Base-by-base conservation (phyloP, 2,888 invertebrate genomes). In the Chrysolina haemoptera region DNA sequence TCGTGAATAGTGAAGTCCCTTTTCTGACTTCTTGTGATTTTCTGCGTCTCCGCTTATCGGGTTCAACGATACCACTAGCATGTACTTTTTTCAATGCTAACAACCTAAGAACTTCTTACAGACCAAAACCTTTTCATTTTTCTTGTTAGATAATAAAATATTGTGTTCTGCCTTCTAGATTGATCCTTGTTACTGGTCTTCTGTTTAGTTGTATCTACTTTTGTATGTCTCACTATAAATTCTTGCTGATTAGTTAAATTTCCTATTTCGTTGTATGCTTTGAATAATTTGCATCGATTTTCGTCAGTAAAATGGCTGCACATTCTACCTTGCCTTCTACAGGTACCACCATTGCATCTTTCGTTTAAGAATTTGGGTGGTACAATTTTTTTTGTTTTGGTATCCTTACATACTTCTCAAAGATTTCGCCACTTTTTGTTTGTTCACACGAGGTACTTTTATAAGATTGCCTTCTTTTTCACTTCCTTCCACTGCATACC, bases 161-260 rank as follows among this genome's bases (percentile, higher is more conserved):
- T 43, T 43, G 43, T 43, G 43, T 43, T 43, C 43, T 43, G 43
- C 43, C 43, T 43, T 43, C 43, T 43, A 43, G 43, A 43, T 43
- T 43, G 43, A 43, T 43, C 43, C 43, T 43, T 43, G 43, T 4
- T 43, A 43, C 43, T 43, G 43, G 43, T 43, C 43, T 43, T 43
- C 43, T 43, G 43, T 43, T 43, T 43, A 43, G 43, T 43, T 43
- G 43, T 43, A 43, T 43, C 43, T 64, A 64, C 46, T 64, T 64
- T 46, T 43, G 64, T 64, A 64, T 64, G 64, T 20, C 46, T 11
- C n/a, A 63, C 41, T 16, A 64, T 64, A 64, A 64, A 46, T 64
- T 64, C 64, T 46, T 20, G 64, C 46, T 64, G 64, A 64, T 22
- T 18, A 20, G 43, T 64, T 43, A 43, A 20, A 46, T 64, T 22